Conservation (phyloP, 1,140 invertebrate genomes). For the Temnothorax longispinosus region DNA sequence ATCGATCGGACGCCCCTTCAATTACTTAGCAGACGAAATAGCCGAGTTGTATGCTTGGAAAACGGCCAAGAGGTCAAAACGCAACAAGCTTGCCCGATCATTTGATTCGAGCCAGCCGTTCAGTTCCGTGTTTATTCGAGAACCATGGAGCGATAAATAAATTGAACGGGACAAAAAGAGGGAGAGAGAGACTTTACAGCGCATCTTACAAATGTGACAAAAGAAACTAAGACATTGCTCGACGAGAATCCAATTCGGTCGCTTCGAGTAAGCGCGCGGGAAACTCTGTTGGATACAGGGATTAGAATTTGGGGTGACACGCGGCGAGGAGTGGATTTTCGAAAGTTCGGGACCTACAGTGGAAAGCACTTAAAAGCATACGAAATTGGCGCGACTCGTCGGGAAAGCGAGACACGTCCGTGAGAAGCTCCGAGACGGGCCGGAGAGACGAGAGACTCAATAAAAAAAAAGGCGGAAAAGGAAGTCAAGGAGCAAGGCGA, state of each 20-base stretch:
- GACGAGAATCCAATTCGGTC: not conserved
- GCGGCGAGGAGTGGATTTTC: constrained; percentile 58
- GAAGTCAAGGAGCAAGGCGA: not conserved
- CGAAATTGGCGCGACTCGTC: constrained; percentile 66
- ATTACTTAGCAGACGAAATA: constrained; percentile 48
- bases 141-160: not conserved
- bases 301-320: not conserved
- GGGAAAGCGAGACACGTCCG: constrained; percentile 23
- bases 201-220: not conserved
- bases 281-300: not conserved
- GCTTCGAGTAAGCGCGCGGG: not conserved
- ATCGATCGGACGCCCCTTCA: constrained; percentile 37
- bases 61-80: constrained; percentile 43
- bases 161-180: not conserved
- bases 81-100: constrained; percentile 42
- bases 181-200: not conserved
- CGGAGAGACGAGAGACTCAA: not conserved
- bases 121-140: not conserved
- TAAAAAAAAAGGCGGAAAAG: not conserved
- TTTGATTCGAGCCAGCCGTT: not conserved
- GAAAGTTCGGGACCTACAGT: constrained; percentile 72
- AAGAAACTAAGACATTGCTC: not conserved
- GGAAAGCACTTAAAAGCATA: constrained; percentile 82
- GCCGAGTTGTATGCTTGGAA: constrained; percentile 36
- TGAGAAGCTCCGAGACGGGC: constrained; percentile 46